A percentile compares a stretch with the other conserved stretches of the same genome.
Evolutionary conservation across 2,113 vertebrate genomes (phyloP).

Genomic region (Pseudolaguvia tuberculata): DNA sequence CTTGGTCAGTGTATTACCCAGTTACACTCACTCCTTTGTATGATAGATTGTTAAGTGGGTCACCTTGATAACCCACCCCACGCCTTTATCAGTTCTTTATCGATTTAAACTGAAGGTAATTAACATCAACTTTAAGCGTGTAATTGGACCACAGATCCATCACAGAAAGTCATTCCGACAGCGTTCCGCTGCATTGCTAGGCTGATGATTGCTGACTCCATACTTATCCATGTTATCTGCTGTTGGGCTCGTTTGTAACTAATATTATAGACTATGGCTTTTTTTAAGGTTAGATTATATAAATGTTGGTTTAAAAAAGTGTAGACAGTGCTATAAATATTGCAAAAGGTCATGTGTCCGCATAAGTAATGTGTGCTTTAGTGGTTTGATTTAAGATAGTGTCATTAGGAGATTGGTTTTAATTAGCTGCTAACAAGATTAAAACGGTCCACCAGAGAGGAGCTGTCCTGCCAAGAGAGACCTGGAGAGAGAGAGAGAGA

Average conservation of each 20-base stretch:
- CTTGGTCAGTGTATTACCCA: background rate
- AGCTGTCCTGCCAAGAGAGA: constrained; percentile 58
- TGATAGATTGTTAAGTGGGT: background rate
- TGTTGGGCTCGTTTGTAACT: background rate
- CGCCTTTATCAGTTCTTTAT: background rate
- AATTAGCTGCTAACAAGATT: constrained; percentile 75
- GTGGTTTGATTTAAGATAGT: constrained; percentile 67
- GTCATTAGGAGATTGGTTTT: constrained; percentile 65
- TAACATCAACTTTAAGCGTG: background rate
- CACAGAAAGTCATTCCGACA: background rate
- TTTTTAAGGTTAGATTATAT: background rate
- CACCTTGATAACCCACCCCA: background rate
- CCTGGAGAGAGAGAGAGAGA: constrained; percentile 53
- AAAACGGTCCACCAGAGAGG: constrained; percentile 68
- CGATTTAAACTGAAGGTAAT: background rate
- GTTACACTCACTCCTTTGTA: background rate
- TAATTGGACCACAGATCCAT: background rate
- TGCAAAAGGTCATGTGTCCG: background rate
- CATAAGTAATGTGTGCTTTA: constrained; percentile 69
- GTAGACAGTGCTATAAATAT: background rate
- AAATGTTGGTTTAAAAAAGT: background rate
- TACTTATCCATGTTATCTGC: background rate
- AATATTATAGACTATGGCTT: no score
- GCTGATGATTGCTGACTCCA: background rate
- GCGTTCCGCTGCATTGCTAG: no score